A percentile compares a stretch with the other conserved stretches of the same genome.
phyloP scores from a whole-genome alignment of 1,140 invertebrate genomes.

The Procambarus clarkii region DNA sequence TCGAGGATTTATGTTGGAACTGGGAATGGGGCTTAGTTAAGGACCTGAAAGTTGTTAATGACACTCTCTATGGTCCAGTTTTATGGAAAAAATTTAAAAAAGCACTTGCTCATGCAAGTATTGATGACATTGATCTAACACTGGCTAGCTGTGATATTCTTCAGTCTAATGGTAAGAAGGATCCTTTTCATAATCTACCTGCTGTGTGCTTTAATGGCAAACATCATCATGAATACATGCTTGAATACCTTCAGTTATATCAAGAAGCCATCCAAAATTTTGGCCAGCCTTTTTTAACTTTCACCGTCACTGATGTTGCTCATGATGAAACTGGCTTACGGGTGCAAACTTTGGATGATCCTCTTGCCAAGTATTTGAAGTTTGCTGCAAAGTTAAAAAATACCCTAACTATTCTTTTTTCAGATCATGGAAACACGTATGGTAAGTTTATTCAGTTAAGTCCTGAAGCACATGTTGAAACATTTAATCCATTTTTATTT shows the following conservation, averaged over 20 bases:
- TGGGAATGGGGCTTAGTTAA: constrained; percentile 76
- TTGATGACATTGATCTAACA: constrained; percentile 51
- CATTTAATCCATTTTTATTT: constrained; percentile 74
- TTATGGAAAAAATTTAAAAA: constrained; percentile 50
- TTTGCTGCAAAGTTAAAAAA: constrained; percentile 67
- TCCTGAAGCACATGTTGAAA: constrained; percentile 74
- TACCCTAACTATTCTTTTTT: constrained; percentile 75
- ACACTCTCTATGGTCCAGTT: constrained; percentile 53
- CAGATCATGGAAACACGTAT: constrained; percentile 76
- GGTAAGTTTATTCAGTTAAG: constrained; percentile 73
- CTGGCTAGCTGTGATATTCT: constrained; percentile 75
- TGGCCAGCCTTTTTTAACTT: constrained; percentile 73
- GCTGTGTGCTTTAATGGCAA: constrained; percentile 75
- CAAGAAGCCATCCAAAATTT: constrained; percentile 68
- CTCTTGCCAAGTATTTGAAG: constrained; percentile 68
- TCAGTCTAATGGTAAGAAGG: constrained; percentile 72
- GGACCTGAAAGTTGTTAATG: constrained; percentile 74
- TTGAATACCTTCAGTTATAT: constrained; percentile 74
- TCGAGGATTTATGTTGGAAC: constrained; percentile 75
- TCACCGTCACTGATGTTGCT: constrained; percentile 73
- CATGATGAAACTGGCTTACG: constrained; percentile 75
- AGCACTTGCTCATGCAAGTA: constrained; percentile 41
- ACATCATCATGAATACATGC: constrained; percentile 75
- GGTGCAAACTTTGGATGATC: constrained; percentile 74
- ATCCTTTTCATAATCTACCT: constrained; percentile 75